A percentile compares a stretch with the other conserved stretches of the same genome.
Evolutionary conservation across 1,140 invertebrate genomes (phyloP).

Genomic region (Drosophila murphyi): DNA sequence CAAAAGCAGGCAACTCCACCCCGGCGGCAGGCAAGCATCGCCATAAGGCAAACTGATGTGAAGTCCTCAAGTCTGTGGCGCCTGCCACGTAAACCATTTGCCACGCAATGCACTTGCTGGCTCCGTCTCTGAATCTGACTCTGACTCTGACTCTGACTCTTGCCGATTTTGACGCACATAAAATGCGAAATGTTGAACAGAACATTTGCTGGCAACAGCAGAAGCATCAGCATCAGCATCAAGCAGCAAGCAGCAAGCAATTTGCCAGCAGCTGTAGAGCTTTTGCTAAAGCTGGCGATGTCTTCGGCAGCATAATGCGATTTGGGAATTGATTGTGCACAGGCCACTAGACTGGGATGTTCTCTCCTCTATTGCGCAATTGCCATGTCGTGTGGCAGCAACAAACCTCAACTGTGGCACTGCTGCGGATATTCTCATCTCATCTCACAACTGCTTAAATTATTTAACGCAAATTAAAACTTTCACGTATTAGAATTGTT

Average conservation of each 20-base stretch:
- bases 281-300: constrained; percentile 12
- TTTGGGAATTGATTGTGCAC: constrained; percentile 77
- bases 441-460: too few relatives aligned
- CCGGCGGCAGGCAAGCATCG: not conserved
- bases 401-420: too few relatives aligned
- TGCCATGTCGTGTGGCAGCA: not conserved
- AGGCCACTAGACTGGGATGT: constrained; percentile 56
- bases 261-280: constrained; percentile 39
- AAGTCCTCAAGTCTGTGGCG: constrained; percentile 25
- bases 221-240: not conserved
- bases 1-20: not conserved
- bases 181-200: constrained; percentile 62
- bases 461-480: too few relatives aligned
- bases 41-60: constrained; percentile 27
- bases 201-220: not conserved
- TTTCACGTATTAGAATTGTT: too few relatives aligned
- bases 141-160: not conserved
- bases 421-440: too few relatives aligned
- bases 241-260: constrained; percentile 52
- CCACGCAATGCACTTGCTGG: constrained; percentile 77
- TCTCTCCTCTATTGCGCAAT: constrained; percentile 19
- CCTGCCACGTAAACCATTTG: constrained; percentile 79
- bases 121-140: constrained; percentile 18
- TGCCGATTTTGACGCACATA: constrained; percentile 79
- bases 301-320: constrained; percentile 69